These are phyloP conservation scores for Hydrotaea diabolus DNA, from an alignment of 2,888 invertebrate genomes.

Conservation along the genomic window DNA sequence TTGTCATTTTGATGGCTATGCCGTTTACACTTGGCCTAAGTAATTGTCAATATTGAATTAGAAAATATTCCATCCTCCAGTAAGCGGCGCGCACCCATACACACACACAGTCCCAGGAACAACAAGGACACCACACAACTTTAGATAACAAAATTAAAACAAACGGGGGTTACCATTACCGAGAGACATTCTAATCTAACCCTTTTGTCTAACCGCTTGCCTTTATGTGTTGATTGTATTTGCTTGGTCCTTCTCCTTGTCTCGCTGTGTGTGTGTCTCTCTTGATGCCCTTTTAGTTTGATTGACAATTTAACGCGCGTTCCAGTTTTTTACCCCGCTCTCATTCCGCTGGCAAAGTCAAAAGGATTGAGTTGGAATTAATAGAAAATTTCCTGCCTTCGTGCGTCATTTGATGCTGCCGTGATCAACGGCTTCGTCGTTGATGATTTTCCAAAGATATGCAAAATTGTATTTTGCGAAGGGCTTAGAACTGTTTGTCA, in stretches of 20 bases:
- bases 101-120: neutral
- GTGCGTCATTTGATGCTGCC: slow-evolving; percentile 34
- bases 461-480: slow-evolving; percentile 52
- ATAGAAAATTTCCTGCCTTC: slow-evolving; percentile 65
- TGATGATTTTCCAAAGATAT: slow-evolving; percentile 30
- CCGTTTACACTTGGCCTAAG: slow-evolving; percentile 70
- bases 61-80: slow-evolving; percentile 52
- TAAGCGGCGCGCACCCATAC: neutral
- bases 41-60: slow-evolving; percentile 76
- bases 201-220: too few relatives aligned
- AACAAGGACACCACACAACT: slow-evolving; percentile 24
- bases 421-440: neutral
- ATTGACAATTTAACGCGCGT: slow-evolving; percentile 62
- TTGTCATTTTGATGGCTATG: slow-evolving; percentile 67
- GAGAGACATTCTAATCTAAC: slow-evolving; percentile 47
- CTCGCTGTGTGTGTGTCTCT: neutral
- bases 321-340: neutral
- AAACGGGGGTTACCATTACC: slow-evolving; percentile 16
- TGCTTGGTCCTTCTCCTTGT: neutral
- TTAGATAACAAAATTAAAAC: slow-evolving; percentile 32
- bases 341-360: neutral
- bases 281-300: slow-evolving; percentile 47
- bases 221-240: slow-evolving; percentile 30
- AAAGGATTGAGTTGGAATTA: slow-evolving; percentile 65
- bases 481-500: slow-evolving; percentile 56